phyloP scores from a whole-genome alignment of 2,797 vertebrate species.

The Phataginus tetradactyla region DNA sequence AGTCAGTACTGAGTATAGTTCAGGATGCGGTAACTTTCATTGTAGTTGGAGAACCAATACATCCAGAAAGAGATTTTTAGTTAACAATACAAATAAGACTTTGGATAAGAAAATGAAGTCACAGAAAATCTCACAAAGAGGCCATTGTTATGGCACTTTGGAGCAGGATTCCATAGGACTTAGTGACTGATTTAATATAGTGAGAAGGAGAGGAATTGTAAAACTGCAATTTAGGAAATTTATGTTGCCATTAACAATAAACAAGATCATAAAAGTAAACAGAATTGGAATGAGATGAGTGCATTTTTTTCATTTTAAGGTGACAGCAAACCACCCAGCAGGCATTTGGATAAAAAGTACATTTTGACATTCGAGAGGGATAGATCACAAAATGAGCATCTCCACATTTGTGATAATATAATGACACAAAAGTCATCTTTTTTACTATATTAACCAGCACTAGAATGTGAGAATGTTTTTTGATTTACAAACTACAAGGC shows the following conservation, averaged over 20 bases:
- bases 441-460: background rate
- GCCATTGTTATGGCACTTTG: background rate
- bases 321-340: background rate
- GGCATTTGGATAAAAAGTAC: slow-evolving; percentile 4
- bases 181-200: background rate
- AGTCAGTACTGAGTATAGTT: background rate
- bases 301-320: slow-evolving; percentile 29
- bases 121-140: background rate
- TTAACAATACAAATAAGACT: background rate
- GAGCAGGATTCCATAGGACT: background rate
- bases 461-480: background rate
- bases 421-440: background rate
- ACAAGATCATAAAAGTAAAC: slow-evolving; percentile 30
- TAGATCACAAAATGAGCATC: background rate
- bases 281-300: background rate
- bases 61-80: background rate
- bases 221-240: background rate
- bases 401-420: background rate
- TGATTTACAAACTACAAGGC: background rate
- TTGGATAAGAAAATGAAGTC: background rate
- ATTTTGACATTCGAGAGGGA: slow-evolving; percentile 2
- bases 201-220: background rate
- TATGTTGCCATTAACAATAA: slow-evolving; percentile 28
- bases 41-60: no score
- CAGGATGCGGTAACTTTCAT: background rate